These are phyloP conservation scores for Lycopodina hypogea DNA, from an alignment of 37 sponge, comb jelly and placozoan genomes.

Conservation along the genomic window DNA sequence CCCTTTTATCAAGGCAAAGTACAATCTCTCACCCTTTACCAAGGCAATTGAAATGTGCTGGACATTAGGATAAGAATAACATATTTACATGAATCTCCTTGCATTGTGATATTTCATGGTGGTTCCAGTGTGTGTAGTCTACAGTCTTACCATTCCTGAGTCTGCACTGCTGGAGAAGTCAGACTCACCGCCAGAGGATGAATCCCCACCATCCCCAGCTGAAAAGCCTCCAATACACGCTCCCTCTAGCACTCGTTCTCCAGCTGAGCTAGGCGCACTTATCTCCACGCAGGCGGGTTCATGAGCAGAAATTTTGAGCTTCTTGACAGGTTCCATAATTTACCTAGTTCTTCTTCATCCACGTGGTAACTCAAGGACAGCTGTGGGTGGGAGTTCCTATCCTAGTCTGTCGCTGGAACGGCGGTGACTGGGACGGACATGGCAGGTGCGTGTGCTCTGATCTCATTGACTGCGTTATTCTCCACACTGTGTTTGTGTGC, in stretches of 20 bases:
- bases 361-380: not conserved
- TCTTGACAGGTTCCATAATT: not conserved
- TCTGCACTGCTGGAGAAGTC: not conserved
- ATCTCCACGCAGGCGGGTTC: too few species aligned
- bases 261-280: too few species aligned
- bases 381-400: not conserved
- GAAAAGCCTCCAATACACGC: not conserved
- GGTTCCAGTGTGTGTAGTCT: too few species aligned
- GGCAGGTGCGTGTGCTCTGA: conserved; percentile 12
- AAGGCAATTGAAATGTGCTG: too few species aligned
- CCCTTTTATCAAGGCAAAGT: too few species aligned
- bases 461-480: not conserved
- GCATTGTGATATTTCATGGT: too few species aligned
- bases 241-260: not conserved
- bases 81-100: too few species aligned
- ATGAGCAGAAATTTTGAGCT: too few species aligned
- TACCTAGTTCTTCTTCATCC: not conserved
- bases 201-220: too few species aligned
- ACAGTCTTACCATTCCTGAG: conserved; percentile 12
- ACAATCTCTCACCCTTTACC: too few species aligned
- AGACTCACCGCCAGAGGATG: not conserved
- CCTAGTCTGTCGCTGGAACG: not conserved
- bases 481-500: conserved; percentile 5
- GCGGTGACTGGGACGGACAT: conserved; percentile 1
- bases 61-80: too few species aligned